Evolutionary conservation across 1,140 invertebrate species (phyloP), one percentile per base, ranked within the genome.

Genomic region (Saccostrea glomerata): DNA sequence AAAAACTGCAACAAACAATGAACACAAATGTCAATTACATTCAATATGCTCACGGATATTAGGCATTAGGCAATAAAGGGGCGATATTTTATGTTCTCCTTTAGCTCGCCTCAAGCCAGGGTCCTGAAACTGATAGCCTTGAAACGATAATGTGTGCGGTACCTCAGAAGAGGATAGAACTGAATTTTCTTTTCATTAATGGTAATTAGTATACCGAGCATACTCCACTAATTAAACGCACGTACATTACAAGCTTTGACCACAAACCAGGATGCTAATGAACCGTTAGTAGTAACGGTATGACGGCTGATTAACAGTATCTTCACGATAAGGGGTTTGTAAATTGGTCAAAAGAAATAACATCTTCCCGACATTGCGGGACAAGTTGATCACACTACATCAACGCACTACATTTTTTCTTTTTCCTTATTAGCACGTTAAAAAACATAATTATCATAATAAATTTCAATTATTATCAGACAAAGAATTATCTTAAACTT

Each of bases 1-100:
- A 47, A 47, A 47, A 47, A n/a, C 60, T 20, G 7, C 15, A 20
- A 66, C 23, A n/a, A 66, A 20, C 13, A 73, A 73, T 7, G 0
- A 30, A 23, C n/a, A 73, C 7, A 36, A 30, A 11, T 77, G 23
- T 40, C 70, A 25, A 12, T 77, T 36, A 77, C 15, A 63, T 77
- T 77, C 70, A 77, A 77, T 77, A 77, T 77, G 60, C 25, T 77
- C 70, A 15, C 70, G 25, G 17, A 77, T 11, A 77, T 77, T 77
- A 15, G 30, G 25, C 70, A 30, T 40, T 36, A 11, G n/a, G n/a
- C 56, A 58, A 9, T 9, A 11, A 1, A 17, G 17, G 58, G 58
- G 1, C 58, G 15, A 17, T 63, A 63, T 63, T 20, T 47, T 47
- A 47, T 47, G 47, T 9, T 47, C 6, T 9, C 47, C 47, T 47